Percentiles rank a stretch among this genome's conserved stretches.
These are phyloP conservation scores for Butastur rufipennis DNA, from an alignment of 2,113 vertebrate genomes.

Conservation along the genomic window DNA sequence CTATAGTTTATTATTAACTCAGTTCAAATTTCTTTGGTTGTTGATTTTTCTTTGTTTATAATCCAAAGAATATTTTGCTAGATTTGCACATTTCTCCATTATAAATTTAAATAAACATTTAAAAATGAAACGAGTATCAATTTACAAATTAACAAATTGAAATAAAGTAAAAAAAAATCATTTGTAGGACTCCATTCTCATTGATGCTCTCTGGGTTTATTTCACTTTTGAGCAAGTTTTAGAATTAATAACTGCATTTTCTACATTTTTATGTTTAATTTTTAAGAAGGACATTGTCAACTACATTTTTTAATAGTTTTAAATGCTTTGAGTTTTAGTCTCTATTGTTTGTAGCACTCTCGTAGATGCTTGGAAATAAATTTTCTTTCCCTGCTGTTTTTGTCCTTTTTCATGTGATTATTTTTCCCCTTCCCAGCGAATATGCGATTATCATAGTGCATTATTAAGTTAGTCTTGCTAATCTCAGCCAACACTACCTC, in stretches of 20 bases:
- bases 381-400: slow-evolving; percentile 72
- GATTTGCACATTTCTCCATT: slow-evolving; percentile 74
- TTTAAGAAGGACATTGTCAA: slow-evolving; percentile 58
- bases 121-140: slow-evolving; percentile 10
- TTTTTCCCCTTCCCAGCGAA: slow-evolving; percentile 17
- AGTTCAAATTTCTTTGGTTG: slow-evolving; percentile 44
- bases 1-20: slow-evolving; percentile 62
- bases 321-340: slow-evolving; percentile 68
- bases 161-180: slow-evolving; percentile 21
- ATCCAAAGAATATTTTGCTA: slow-evolving; percentile 82
- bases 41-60: slow-evolving; percentile 71
- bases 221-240: slow-evolving; percentile 51
- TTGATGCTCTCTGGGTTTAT: slow-evolving; percentile 43
- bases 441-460: background rate
- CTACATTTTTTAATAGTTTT: slow-evolving; percentile 67
- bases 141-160: slow-evolving; percentile 55
- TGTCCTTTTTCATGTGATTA: slow-evolving; percentile 72
- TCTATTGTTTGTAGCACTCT: slow-evolving; percentile 73
- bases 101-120: slow-evolving; percentile 63
- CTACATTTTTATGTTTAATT: slow-evolving; percentile 67
- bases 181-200: slow-evolving; percentile 35
- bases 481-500: background rate
- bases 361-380: slow-evolving; percentile 77
- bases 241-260: slow-evolving; percentile 64
- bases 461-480: background rate